Conservation (phyloP, 2,797 vertebrate genomes). For the Chloroceryle inda region DNA sequence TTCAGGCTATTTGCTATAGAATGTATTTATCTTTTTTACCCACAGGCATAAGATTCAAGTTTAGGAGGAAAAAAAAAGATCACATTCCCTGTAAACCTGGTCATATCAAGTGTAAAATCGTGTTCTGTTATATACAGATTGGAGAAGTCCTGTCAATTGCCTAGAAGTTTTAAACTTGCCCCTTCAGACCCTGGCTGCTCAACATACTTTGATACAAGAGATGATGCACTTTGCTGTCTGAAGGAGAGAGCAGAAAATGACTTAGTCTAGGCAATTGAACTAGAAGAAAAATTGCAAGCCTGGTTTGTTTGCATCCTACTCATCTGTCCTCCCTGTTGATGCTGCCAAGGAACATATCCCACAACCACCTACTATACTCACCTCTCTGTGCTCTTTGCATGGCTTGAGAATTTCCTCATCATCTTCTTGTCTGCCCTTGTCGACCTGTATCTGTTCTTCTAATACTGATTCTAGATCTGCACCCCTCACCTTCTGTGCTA, state of each 20-base stretch:
- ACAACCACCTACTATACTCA: constrained; percentile 13
- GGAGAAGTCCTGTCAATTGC: neutral
- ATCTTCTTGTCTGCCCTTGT: constrained; percentile 45
- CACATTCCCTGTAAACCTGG: neutral
- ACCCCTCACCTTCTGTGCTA: constrained; percentile 24
- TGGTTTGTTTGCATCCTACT: constrained; percentile 24
- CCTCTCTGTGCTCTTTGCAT: neutral
- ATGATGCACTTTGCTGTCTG: neutral
- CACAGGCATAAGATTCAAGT: neutral
- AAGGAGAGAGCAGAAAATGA: neutral
- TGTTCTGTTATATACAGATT: neutral
- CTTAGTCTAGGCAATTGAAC: constrained; percentile 1
- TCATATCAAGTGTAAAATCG: constrained; percentile 4
- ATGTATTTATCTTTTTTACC: constrained; percentile 39
- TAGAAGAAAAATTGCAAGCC: neutral
- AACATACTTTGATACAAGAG: constrained; percentile 22
- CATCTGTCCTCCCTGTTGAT: neutral
- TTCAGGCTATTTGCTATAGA: constrained; percentile 43
- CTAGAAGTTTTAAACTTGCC: neutral
- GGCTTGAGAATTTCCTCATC: constrained; percentile 18
- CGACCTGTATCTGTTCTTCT: neutral
- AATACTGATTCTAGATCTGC: neutral
- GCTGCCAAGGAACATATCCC: constrained; percentile 15
- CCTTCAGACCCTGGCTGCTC: neutral
- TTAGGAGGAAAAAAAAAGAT: neutral